Evolutionary conservation across 1,140 invertebrate genomes (phyloP).

Genomic region (Heliconius hermathena): DNA sequence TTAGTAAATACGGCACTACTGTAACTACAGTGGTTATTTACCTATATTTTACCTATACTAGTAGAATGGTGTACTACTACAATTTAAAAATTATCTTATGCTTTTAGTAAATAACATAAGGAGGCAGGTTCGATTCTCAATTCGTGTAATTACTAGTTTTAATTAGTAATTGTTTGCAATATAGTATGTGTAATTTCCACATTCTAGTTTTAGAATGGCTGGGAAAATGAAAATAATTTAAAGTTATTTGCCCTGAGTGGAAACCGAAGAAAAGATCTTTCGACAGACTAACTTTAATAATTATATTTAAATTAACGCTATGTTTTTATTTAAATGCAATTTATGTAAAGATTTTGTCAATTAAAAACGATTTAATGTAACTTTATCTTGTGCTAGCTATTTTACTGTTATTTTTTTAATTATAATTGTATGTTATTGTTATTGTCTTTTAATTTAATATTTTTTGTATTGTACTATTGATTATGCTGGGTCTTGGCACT

Average conservation of each 20-base stretch:
- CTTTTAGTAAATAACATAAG: too few relatives aligned
- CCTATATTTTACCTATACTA: background rate
- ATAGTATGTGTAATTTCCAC: too few relatives aligned
- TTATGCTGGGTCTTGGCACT: constrained; percentile 77
- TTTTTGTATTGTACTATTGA: constrained; percentile 16
- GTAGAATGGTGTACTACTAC: background rate
- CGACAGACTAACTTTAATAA: too few relatives aligned
- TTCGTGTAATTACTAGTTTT: background rate
- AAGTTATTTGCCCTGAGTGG: too few relatives aligned
- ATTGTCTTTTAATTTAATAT: background rate
- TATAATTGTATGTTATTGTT: background rate
- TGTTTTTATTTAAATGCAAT: too few relatives aligned
- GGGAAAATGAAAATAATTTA: too few relatives aligned
- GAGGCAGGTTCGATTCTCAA: background rate
- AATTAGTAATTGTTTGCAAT: background rate
- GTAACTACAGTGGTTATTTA: too few relatives aligned
- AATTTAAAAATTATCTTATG: background rate
- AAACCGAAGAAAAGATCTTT: too few relatives aligned
- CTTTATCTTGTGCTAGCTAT: too few relatives aligned
- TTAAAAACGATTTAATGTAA: background rate
- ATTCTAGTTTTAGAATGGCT: too few relatives aligned
- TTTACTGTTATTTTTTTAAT: background rate
- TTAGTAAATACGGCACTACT: background rate
- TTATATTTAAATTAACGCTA: too few relatives aligned
- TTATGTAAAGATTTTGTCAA: too few relatives aligned